Conservation (phyloP, 2,888 invertebrate species). For the Allygus modestus region DNA sequence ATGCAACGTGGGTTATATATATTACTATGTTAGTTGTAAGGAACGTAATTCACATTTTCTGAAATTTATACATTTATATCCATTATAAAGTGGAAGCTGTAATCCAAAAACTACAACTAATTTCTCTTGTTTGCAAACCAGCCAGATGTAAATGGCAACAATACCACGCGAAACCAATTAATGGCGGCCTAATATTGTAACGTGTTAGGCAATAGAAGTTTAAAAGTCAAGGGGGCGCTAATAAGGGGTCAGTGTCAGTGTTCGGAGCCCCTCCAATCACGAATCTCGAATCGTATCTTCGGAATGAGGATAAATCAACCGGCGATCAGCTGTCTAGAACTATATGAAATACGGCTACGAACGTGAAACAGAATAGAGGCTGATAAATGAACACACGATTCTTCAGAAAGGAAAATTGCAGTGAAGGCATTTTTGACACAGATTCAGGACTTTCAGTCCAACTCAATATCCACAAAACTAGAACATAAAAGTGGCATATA, state of each 20-base stretch:
- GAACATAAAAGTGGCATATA: no score
- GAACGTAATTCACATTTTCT: no score
- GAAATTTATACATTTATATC: no score
- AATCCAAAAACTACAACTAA: no score
- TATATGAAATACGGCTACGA: neutral
- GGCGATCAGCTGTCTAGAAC: neutral
- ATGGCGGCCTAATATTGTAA: constrained; percentile 1
- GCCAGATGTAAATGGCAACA: neutral
- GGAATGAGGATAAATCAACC: constrained; percentile 5
- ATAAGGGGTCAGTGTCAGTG: constrained; percentile 19
- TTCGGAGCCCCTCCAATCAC: neutral
- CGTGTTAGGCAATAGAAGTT: neutral
- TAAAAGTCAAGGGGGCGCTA: constrained; percentile 19
- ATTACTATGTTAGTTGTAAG: no score
- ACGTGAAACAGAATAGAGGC: neutral
- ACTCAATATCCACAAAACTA: no score
- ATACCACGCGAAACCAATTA: neutral
- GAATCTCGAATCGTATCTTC: neutral
- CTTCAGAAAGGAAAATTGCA: neutral
- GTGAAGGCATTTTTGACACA: neutral
- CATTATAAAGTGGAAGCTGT: no score
- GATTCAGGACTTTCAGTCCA: neutral
- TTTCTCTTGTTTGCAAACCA: neutral
- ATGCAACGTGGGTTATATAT: no score
- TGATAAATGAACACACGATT: constrained; percentile 20